Base-by-base conservation (phyloP, 2,888 invertebrate genomes). In the Lamproptera curius region DNA sequence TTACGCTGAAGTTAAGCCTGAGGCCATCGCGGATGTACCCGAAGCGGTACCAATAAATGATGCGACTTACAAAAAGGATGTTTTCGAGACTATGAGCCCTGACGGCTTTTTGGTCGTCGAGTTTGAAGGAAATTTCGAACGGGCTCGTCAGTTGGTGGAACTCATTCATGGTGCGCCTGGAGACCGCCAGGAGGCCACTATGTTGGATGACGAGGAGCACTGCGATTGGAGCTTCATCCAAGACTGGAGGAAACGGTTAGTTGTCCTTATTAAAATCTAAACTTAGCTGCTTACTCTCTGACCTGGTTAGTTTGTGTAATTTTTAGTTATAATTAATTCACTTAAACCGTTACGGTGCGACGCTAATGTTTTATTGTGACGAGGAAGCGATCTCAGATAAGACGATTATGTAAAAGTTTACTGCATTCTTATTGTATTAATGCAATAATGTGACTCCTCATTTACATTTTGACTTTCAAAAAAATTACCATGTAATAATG, bases 161-260 rank as follows among this genome's bases (percentile, higher is more conserved):
- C 70, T 89, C 55, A 85, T 90, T 47, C 79, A 85, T 43, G 89
- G 85, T 10, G 82, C 6, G 11, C 3, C 82, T 53, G 49, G 61
- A 1, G 82, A 86, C 42, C 85, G 80, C 43, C 85, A 86, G 52
- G 89, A 88, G 51, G 85, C 86, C 0, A 85, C 73, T 1, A 72
- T 86, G 37, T 67, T 86, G 15, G 88, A 88, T 38, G 85, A 86
- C 45, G 84, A 85, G 23, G 83, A 81, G 61, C 89, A 89, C 55
- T 91, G 91, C 54, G 93, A 93, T 70, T 93, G 93, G 93, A 92
- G 93, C 67, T 93, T 92, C 70, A 92, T 93, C 40, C 93, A 93
- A 73, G 91, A 91, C 66, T 93, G 93, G 93, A 88, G 93, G 65
- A 89, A 91, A 77, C 89, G 92, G 92, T 92, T 78, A 70, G 80